These are phyloP conservation scores for Phymastichus coffea DNA, from an alignment of 1,140 invertebrate genomes.

Conservation along the genomic window DNA sequence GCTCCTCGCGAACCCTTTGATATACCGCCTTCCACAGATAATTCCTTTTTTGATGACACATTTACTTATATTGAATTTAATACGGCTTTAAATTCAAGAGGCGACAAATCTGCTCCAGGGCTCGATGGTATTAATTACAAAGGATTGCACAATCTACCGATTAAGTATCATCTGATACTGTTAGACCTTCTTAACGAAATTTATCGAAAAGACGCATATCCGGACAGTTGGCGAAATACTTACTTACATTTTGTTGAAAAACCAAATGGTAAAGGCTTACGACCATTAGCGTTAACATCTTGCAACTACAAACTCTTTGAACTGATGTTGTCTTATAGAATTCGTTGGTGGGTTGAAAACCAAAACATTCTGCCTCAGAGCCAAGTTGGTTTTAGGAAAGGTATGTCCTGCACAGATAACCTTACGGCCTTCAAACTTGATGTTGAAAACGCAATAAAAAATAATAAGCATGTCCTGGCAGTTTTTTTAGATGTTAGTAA, in stretches of 20 bases:
- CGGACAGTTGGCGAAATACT: not conserved
- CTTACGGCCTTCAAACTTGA: too few relatives aligned
- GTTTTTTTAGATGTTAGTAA: too few relatives aligned
- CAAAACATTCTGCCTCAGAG: not conserved
- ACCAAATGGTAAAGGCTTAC: constrained; percentile 9
- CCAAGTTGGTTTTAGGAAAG: too few relatives aligned
- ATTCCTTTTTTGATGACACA: not conserved
- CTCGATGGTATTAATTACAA: constrained; percentile 10
- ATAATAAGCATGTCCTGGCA: not conserved
- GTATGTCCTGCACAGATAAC: too few relatives aligned
- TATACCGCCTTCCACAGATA: not conserved
- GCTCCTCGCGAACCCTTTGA: not conserved
- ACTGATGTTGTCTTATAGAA: constrained; percentile 17
- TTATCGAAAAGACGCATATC: not conserved
- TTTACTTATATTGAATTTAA: constrained; percentile 13
- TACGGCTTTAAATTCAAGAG: not conserved
- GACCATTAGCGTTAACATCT: constrained; percentile 21
- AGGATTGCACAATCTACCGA: not conserved
- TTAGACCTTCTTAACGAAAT: constrained; percentile 2
- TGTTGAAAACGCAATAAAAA: not conserved
- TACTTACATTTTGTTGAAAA: constrained; percentile 20
- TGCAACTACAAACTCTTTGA: constrained; percentile 24
- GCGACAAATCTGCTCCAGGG: not conserved
- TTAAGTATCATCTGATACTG: not conserved
- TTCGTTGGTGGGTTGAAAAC: constrained; percentile 3